These are phyloP conservation scores for Cylloceria caligata DNA, from an alignment of 2,888 invertebrate species.

Conservation along the genomic window DNA sequence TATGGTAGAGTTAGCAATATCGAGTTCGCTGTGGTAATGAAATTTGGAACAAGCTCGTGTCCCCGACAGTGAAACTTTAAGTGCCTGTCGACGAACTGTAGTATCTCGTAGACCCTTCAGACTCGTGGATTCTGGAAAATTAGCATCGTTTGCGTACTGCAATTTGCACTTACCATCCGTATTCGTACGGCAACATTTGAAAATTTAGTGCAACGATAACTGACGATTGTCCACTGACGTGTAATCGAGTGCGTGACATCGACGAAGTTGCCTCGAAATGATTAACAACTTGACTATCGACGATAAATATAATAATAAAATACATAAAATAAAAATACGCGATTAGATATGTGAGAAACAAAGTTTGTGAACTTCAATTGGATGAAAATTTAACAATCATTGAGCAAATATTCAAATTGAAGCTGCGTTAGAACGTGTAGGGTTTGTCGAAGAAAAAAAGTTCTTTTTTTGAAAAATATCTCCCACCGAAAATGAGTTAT, in stretches of 20 bases:
- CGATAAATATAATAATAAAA: too few relatives aligned
- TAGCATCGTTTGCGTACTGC: not conserved
- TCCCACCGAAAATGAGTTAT: too few relatives aligned
- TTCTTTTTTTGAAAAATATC: too few relatives aligned
- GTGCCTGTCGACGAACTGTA: slow-evolving; percentile 55
- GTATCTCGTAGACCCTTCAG: slow-evolving; percentile 51
- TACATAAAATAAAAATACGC: too few relatives aligned
- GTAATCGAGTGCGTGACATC: not conserved
- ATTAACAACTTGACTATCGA: too few relatives aligned
- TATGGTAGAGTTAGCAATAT: slow-evolving; percentile 30
- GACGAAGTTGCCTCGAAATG: not conserved
- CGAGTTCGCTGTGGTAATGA: slow-evolving; percentile 69
- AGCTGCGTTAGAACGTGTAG: not conserved
- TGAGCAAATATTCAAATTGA: too few relatives aligned
- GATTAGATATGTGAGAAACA: too few relatives aligned
- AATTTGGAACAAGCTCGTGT: slow-evolving; percentile 71
- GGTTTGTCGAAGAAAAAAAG: too few relatives aligned
- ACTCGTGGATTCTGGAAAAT: slow-evolving; percentile 62
- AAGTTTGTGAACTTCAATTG: too few relatives aligned
- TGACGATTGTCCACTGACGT: not conserved
- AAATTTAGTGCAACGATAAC: not conserved
- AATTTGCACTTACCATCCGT: not conserved
- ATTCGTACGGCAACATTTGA: not conserved
- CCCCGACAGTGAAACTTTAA: slow-evolving; percentile 47
- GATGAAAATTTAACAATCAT: too few relatives aligned